Evolutionary conservation across 2,888 invertebrate genomes (phyloP).

Genomic region (Halictus ligatus): DNA sequence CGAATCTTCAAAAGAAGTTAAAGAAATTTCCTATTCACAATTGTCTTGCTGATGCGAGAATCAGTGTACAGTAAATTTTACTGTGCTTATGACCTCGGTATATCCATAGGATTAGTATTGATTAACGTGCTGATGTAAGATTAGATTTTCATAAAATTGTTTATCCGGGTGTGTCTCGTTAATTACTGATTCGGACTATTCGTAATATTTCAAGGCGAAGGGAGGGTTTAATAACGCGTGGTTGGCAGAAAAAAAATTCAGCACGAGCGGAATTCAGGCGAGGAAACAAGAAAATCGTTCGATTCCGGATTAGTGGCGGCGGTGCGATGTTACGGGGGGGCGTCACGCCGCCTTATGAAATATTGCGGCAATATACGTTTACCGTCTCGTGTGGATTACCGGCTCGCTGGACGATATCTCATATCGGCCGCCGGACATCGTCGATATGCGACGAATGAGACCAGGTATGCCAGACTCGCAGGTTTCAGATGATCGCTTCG

Average conservation of each 20-base stretch:
- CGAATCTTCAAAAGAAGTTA: no score
- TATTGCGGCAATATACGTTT: constrained; percentile 81
- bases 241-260: constrained; percentile 52
- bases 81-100: background rate
- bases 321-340: constrained; percentile 77
- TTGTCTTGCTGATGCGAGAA: no score
- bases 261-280: constrained; percentile 60
- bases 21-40: no score
- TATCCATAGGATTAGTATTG: background rate
- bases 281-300: constrained; percentile 61
- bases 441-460: constrained; percentile 84
- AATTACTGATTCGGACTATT: background rate
- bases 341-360: constrained; percentile 78
- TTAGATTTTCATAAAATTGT: background rate
- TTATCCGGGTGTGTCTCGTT: background rate
- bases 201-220: background rate
- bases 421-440: constrained; percentile 81
- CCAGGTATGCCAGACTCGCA: constrained; percentile 79
- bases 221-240: constrained; percentile 13
- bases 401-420: constrained; percentile 80
- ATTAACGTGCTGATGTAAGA: background rate
- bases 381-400: constrained; percentile 81
- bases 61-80: no score
- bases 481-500: constrained; percentile 74
- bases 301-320: constrained; percentile 18